phyloP scores from a whole-genome alignment of 2,888 invertebrate species.

The Ellobium chinense region DNA sequence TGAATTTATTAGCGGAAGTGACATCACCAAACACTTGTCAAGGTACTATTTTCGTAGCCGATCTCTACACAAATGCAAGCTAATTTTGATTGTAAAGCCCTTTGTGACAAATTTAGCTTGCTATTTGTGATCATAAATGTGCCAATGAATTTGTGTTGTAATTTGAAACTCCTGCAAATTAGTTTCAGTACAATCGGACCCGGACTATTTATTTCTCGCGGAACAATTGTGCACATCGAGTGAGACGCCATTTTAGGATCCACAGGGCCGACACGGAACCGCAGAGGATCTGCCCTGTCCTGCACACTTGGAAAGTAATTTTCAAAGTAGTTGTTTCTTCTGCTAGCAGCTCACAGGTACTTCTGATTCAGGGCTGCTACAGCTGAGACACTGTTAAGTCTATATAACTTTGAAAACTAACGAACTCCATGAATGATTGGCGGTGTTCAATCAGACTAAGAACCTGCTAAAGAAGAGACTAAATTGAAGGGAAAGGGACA shows the following conservation, averaged over 20 bases:
- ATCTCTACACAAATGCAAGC: not conserved
- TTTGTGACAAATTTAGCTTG: not conserved
- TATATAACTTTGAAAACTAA: too few species aligned
- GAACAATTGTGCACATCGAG: not conserved
- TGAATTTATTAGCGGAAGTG: constrained; percentile 18
- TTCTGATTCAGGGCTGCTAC: too few species aligned
- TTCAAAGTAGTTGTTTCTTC: too few species aligned
- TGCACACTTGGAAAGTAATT: not conserved
- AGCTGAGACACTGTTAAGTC: too few species aligned
- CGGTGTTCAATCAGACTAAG: too few species aligned
- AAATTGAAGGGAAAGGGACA: too few species aligned
- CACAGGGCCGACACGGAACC: not conserved
- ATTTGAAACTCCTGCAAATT: not conserved
- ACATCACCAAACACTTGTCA: constrained; percentile 34
- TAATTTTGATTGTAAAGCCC: not conserved
- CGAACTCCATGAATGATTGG: too few species aligned
- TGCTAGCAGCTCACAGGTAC: too few species aligned
- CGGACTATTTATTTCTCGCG: constrained; percentile 6
- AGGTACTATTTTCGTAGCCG: constrained; percentile 27
- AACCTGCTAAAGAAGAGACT: too few species aligned
- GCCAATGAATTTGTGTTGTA: not conserved
- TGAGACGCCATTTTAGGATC: constrained; percentile 41
- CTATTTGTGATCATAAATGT: not conserved
- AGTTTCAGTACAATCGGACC: not conserved
- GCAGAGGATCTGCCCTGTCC: not conserved